phyloP scores from a whole-genome alignment of 2,113 vertebrate genomes.

The Aepyceros melampus region DNA sequence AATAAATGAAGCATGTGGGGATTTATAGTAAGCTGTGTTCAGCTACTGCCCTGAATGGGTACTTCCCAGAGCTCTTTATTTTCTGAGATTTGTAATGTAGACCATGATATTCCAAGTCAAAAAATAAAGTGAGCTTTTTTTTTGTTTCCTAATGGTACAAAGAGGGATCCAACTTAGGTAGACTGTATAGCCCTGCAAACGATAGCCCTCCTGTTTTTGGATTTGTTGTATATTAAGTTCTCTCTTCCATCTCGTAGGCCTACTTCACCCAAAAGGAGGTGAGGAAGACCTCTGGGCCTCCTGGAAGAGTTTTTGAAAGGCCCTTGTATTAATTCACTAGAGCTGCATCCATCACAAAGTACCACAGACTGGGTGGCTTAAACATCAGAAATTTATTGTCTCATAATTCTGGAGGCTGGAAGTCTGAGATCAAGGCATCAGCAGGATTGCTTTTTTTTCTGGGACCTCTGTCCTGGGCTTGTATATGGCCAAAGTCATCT shows the following conservation, averaged over 20 bases:
- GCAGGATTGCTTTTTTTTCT: neutral
- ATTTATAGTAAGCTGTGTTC: conserved; percentile 27
- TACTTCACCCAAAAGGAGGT: neutral
- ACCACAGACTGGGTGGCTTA: neutral
- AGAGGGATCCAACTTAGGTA: neutral
- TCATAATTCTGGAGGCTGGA: neutral
- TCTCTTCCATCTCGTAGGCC: neutral
- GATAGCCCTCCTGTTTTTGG: neutral
- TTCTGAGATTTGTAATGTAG: neutral
- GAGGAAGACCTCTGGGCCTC: neutral
- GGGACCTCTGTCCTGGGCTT: neutral
- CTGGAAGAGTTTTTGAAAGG: neutral
- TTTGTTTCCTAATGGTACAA: neutral
- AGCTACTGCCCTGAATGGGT: neutral
- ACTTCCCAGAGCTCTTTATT: neutral
- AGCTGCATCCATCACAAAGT: neutral
- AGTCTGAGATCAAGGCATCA: neutral
- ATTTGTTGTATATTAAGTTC: neutral
- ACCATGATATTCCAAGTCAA: neutral
- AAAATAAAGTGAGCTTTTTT: neutral
- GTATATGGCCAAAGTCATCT: neutral
- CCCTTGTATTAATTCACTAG: neutral
- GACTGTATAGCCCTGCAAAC: neutral
- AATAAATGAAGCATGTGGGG: neutral
- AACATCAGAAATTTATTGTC: neutral